These are phyloP conservation scores for Athalia rosae DNA, from an alignment of 2,888 invertebrate genomes.

Conservation along the genomic window DNA sequence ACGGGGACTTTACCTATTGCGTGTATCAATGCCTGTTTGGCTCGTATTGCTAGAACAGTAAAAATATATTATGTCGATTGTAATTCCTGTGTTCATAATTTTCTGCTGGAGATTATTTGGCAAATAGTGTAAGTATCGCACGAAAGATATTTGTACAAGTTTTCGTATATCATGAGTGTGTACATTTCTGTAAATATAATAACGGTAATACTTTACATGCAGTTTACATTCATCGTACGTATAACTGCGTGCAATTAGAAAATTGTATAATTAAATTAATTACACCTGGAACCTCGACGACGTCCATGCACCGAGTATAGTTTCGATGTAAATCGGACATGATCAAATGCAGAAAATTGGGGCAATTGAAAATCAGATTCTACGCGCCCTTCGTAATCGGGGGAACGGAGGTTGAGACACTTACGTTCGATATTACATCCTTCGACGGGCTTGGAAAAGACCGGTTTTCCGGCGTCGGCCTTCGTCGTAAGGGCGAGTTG, in stretches of 20 bases:
- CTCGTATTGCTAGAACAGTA: conserved; percentile 72
- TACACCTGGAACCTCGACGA: no score
- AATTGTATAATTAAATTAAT: no score
- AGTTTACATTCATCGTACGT: no score
- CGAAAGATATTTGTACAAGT: neutral
- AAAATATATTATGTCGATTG: conserved; percentile 60
- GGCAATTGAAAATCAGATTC: no score
- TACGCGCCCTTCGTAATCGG: no score
- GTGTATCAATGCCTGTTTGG: conserved; percentile 72
- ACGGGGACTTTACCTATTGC: conserved; percentile 72
- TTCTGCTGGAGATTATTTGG: conserved; percentile 16
- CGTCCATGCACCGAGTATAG: no score
- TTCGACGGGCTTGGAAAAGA: conserved; percentile 84
- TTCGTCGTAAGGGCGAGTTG: conserved; percentile 59
- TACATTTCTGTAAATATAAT: no score
- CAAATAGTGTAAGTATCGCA: neutral
- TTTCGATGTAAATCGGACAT: no score
- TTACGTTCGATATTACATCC: conserved; percentile 88
- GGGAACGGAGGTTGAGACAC: conserved; percentile 67
- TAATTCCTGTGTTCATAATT: conserved; percentile 9
- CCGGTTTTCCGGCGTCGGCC: conserved; percentile 78
- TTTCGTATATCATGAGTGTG: no score
- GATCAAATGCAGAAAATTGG: no score
- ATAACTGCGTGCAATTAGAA: no score
- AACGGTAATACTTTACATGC: no score